Evolutionary conservation across 2,888 invertebrate genomes (phyloP).

Genomic region (Corythucha ciliata): DNA sequence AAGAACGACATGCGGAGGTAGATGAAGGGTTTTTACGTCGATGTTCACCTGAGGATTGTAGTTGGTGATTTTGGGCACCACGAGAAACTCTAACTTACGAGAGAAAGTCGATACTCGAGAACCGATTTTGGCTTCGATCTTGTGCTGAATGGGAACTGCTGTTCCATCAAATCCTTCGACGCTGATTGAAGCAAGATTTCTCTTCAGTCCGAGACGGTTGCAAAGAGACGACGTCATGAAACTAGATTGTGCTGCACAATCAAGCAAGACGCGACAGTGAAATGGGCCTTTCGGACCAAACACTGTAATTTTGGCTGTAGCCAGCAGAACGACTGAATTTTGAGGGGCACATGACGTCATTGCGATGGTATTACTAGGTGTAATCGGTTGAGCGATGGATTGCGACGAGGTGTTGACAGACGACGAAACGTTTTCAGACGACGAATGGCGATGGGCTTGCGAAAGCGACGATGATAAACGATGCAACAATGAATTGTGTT

Average conservation of each 20-base stretch:
- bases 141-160: constrained; percentile 5
- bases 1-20: constrained; percentile 29
- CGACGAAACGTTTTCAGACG: no score
- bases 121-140: constrained; percentile 11
- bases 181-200: constrained; percentile 13
- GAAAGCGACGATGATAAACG: no score
- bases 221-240: constrained; percentile 25
- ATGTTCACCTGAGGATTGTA: constrained; percentile 28
- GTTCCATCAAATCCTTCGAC: constrained; percentile 24
- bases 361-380: no score
- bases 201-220: constrained; percentile 13
- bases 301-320: constrained; percentile 29
- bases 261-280: constrained; percentile 31
- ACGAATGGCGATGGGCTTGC: no score
- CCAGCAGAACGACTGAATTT: constrained; percentile 18
- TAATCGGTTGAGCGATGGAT: no score
- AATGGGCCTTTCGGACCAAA: constrained; percentile 18
- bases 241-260: constrained; percentile 31
- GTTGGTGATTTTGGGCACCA: constrained; percentile 31
- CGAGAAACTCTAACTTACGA: constrained; percentile 23
- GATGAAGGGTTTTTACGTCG: constrained; percentile 20
- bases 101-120: constrained; percentile 24
- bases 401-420: no score
- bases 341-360: background rate
- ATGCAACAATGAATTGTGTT: constrained; percentile 22